Conservation (phyloP, 2,888 invertebrate genomes). For the Polia nebulosa region DNA sequence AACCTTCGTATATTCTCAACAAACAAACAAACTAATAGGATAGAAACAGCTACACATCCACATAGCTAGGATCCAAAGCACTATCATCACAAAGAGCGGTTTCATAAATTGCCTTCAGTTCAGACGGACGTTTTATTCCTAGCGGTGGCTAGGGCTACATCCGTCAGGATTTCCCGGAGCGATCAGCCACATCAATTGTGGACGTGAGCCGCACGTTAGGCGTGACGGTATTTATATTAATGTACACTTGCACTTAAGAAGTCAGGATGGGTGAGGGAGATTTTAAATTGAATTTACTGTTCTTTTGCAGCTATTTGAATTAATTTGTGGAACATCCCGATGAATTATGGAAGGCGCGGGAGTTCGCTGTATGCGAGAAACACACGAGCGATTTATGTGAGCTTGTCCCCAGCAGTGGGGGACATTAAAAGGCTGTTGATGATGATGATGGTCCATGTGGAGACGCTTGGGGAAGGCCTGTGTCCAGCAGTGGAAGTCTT, state of each 20-base stretch:
- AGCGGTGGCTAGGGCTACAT: conserved; percentile 68
- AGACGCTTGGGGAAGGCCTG: too few relatives aligned
- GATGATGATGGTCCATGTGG: too few relatives aligned
- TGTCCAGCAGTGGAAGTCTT: too few relatives aligned
- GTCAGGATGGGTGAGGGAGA: background rate
- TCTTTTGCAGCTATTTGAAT: conserved; percentile 4
- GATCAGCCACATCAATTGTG: conserved; percentile 66
- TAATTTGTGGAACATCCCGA: background rate
- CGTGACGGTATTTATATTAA: conserved; percentile 63
- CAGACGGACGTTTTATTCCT: conserved; percentile 73
- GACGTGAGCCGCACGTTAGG: conserved; percentile 54
- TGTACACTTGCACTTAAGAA: conserved; percentile 48
- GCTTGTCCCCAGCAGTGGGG: background rate
- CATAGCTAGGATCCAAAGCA: conserved; percentile 40
- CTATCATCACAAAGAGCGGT: conserved; percentile 74
- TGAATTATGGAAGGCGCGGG: background rate
- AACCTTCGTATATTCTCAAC: background rate
- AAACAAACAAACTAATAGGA: conserved; percentile 8
- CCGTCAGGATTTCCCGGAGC: conserved; percentile 65
- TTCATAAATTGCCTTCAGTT: conserved; percentile 75
- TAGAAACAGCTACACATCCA: conserved; percentile 6
- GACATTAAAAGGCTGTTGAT: background rate
- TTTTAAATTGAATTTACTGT: conserved; percentile 22
- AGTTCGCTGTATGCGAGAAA: background rate
- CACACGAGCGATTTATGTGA: too few relatives aligned